A percentile compares a stretch with the other conserved stretches of the same genome.
Evolutionary conservation across 2,113 vertebrate genomes (phyloP).

Genomic region (Calypte anna): DNA sequence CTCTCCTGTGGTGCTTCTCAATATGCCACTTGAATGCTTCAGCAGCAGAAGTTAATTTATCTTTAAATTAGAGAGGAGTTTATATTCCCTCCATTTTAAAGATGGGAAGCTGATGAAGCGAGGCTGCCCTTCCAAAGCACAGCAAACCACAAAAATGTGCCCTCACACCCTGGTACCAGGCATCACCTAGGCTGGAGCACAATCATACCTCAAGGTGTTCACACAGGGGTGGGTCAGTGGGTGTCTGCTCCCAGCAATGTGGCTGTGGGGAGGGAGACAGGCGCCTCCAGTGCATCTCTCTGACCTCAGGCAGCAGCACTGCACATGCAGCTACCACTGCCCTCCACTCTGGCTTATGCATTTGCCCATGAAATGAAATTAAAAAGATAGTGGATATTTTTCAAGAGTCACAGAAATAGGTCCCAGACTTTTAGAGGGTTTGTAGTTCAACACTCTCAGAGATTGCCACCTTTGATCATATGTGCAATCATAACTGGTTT

Average conservation of each 20-base stretch:
- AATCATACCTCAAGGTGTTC: rapidly evolving
- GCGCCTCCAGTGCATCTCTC: background rate
- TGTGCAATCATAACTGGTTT: background rate
- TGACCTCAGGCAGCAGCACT: rapidly evolving
- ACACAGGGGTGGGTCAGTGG: background rate
- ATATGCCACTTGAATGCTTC: conserved; percentile 54
- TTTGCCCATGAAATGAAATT: background rate
- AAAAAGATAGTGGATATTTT: background rate
- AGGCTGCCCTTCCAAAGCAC: background rate
- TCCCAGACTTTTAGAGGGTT: background rate
- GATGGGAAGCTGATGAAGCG: background rate
- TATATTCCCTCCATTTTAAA: background rate
- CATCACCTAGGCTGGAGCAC: background rate
- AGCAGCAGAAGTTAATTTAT: conserved; percentile 55
- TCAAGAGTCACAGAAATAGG: background rate
- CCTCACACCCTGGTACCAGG: background rate
- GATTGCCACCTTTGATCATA: background rate
- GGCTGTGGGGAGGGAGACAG: background rate
- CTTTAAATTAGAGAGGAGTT: conserved; percentile 43
- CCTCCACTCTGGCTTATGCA: rapidly evolving
- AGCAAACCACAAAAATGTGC: background rate
- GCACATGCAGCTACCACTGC: background rate
- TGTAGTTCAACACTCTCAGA: background rate
- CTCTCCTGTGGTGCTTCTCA: conserved; percentile 6
- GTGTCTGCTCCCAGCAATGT: rapidly evolving